These are phyloP conservation scores for Montipora cactus DNA, from an alignment of 64 coral and sea anemone genomes.

Conservation along the genomic window DNA sequence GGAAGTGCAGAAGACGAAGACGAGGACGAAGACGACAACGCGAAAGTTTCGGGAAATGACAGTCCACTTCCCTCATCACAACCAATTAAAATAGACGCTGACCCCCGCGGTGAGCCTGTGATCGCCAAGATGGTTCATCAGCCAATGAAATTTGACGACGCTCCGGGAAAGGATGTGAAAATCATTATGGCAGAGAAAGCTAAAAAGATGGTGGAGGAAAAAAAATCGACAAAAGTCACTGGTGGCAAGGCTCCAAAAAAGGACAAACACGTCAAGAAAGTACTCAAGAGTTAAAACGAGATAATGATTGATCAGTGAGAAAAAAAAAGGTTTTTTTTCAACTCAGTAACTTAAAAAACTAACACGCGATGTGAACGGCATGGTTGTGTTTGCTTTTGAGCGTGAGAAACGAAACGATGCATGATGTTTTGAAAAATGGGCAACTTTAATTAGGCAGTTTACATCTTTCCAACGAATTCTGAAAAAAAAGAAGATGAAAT, in stretches of 20 bases:
- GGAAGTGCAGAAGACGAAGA: constrained; percentile 42
- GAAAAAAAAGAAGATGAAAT: too few relatives aligned
- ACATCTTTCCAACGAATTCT: too few relatives aligned
- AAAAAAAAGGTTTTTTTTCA: too few relatives aligned
- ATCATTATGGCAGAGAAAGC: not conserved
- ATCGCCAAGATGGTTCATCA: constrained; percentile 23
- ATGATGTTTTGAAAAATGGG: too few relatives aligned
- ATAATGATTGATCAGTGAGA: too few relatives aligned
- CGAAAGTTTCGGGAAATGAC: not conserved
- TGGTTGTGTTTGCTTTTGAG: not conserved
- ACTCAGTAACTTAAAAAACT: too few relatives aligned
- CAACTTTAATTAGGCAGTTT: too few relatives aligned
- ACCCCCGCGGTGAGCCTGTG: constrained; percentile 25
- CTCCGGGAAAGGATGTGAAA: constrained; percentile 16
- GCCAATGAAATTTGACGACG: constrained; percentile 43
- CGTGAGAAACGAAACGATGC: too few relatives aligned
- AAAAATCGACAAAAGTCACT: not conserved
- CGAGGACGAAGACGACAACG: constrained; percentile 18
- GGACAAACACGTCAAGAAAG: constrained; percentile 10
- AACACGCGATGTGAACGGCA: not conserved
- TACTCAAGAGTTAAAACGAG: not conserved
- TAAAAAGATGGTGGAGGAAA: not conserved
- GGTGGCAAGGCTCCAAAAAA: not conserved
- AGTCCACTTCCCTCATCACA: not conserved
- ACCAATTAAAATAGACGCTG: constrained; percentile 36